Conservation (phyloP, 2,797 vertebrate species). For the Pogonophryne albipinna region DNA sequence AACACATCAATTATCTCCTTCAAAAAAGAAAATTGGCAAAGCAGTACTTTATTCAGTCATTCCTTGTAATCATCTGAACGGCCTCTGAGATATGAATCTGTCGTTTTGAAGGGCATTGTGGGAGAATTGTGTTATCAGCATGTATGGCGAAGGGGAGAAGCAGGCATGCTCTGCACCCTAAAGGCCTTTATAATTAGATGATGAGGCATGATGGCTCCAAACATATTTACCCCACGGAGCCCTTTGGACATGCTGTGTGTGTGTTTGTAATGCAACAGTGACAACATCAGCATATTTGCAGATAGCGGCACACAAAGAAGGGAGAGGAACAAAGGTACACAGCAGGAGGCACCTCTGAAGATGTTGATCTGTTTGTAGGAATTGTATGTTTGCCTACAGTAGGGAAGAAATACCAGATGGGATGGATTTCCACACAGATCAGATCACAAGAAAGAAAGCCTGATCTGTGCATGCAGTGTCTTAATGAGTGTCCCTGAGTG, state of each 20-base stretch:
- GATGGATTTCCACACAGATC: neutral
- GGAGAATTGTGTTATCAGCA: slow-evolving; percentile 70
- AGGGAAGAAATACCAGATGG: neutral
- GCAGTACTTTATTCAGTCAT: slow-evolving; percentile 33
- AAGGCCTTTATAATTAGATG: slow-evolving; percentile 73
- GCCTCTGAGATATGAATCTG: slow-evolving; percentile 55
- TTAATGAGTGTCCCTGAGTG: slow-evolving; percentile 27
- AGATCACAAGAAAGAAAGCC: slow-evolving; percentile 4
- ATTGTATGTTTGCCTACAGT: slow-evolving; percentile 8
- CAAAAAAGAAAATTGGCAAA: slow-evolving; percentile 35
- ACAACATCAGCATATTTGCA: slow-evolving; percentile 70
- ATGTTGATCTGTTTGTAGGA: slow-evolving; percentile 29
- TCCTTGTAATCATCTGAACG: slow-evolving; percentile 37
- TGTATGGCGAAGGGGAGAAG: slow-evolving; percentile 35
- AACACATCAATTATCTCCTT: slow-evolving; percentile 48
- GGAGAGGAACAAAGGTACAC: slow-evolving; percentile 19
- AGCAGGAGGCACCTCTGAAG: slow-evolving; percentile 20
- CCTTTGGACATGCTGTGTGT: slow-evolving; percentile 45
- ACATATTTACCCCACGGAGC: slow-evolving; percentile 67
- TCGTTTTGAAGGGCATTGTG: slow-evolving; percentile 58
- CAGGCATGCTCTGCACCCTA: slow-evolving; percentile 49
- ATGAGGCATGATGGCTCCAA: slow-evolving; percentile 71
- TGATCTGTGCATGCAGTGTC: neutral
- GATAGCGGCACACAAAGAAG: slow-evolving; percentile 30
- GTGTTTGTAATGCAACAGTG: slow-evolving; percentile 26